Evolutionary conservation across 2,797 vertebrate genomes (phyloP).

Genomic region (Zalophus californianus): DNA sequence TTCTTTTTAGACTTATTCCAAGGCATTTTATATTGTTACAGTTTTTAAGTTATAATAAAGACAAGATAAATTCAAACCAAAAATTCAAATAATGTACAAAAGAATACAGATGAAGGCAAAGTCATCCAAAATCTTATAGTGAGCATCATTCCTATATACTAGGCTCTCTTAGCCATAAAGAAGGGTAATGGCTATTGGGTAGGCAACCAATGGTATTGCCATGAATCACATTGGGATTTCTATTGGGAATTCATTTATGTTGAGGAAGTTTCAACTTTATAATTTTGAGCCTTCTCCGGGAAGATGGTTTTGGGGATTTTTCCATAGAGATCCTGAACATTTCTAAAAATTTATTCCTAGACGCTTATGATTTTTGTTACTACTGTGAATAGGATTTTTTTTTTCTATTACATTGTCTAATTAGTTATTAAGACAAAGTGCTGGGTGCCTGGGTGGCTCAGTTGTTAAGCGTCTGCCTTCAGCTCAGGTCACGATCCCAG

Average conservation of each 20-base stretch:
- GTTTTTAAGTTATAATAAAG: background rate
- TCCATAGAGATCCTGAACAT: background rate
- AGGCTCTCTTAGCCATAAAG: background rate
- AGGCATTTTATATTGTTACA: background rate
- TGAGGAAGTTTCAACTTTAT: constrained; percentile 1
- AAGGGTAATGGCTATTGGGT: background rate
- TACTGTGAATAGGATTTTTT: background rate
- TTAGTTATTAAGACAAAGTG: background rate
- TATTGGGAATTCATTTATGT: background rate
- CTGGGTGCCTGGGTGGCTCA: too few species aligned
- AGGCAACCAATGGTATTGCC: background rate
- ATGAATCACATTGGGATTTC: background rate
- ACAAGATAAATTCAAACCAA: constrained; percentile 3
- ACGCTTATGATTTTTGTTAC: constrained; percentile 1
- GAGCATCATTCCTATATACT: background rate
- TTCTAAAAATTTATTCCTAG: background rate
- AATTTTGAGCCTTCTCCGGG: background rate
- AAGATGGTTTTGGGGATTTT: background rate
- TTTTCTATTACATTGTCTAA: background rate
- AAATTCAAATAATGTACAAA: background rate
- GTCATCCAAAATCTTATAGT: background rate
- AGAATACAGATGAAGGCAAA: background rate
- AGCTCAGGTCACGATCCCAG: too few species aligned
- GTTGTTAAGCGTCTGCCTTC: too few species aligned
- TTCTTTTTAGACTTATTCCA: background rate